Evolutionary conservation across 2,888 invertebrate genomes (phyloP).

Genomic region (Nymphalis polychloros): DNA sequence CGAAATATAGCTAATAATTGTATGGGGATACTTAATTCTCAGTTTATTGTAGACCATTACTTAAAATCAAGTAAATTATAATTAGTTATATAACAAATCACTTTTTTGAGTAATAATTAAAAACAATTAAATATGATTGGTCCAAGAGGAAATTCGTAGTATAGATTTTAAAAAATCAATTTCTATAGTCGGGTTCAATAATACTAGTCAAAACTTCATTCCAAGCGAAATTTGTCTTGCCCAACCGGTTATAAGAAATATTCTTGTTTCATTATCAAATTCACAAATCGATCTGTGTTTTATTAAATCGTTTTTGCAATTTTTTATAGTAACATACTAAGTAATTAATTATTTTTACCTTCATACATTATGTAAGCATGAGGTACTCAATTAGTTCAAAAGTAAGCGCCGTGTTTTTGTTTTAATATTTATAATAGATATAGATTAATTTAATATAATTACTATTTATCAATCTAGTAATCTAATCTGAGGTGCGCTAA

Average conservation of each 20-base stretch:
- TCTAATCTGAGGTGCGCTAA: too few species aligned
- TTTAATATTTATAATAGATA: neutral
- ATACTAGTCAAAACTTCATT: conserved; percentile 32
- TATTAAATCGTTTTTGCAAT: conserved; percentile 1
- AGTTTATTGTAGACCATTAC: too few species aligned
- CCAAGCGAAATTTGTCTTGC: conserved; percentile 23
- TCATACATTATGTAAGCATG: neutral
- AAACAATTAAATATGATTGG: too few species aligned
- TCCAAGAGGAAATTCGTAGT: too few species aligned
- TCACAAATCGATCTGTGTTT: conserved; percentile 1
- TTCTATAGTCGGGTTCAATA: neutral
- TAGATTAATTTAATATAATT: neutral
- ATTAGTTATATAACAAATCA: too few species aligned
- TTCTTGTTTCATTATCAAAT: conserved; percentile 5
- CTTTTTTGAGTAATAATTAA: too few species aligned
- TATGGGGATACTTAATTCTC: too few species aligned
- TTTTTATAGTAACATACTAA: neutral
- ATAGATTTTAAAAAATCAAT: neutral
- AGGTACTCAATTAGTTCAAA: too few species aligned
- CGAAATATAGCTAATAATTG: too few species aligned
- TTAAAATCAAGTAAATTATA: too few species aligned
- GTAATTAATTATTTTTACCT: neutral
- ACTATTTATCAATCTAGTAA: neutral
- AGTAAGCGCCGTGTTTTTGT: too few species aligned
- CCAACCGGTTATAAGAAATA: conserved; percentile 26